phyloP scores from a whole-genome alignment of 1,140 invertebrate species.

The Eupristina koningsbergeri region DNA sequence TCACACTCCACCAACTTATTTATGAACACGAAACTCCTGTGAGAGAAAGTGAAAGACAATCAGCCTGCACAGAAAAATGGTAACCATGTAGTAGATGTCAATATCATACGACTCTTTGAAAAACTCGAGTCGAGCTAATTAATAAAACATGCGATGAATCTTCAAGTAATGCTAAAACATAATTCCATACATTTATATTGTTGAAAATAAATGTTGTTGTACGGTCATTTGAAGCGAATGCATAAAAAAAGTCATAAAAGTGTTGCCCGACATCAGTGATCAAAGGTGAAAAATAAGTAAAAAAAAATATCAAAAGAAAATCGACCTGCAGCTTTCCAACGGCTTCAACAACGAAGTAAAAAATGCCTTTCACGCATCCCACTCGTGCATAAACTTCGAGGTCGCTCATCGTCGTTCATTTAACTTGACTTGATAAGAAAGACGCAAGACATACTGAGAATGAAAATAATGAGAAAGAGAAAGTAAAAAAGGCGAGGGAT shows the following conservation, averaged over 20 bases:
- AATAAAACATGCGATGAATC: not conserved
- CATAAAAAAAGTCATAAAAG: too few species aligned
- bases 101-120: not conserved
- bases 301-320: not conserved
- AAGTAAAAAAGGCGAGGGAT: not conserved
- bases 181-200: too few species aligned
- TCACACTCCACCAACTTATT: not conserved
- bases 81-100: not conserved
- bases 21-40: not conserved
- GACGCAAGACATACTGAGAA: not conserved
- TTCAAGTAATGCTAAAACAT: too few species aligned
- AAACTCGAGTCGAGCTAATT: not conserved
- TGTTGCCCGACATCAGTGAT: too few species aligned
- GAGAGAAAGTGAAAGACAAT: slow-evolving; percentile 39
- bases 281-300: not conserved
- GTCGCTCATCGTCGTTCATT: slow-evolving; percentile 31
- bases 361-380: slow-evolving; percentile 36
- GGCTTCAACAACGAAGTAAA: not conserved
- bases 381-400: slow-evolving; percentile 31
- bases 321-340: not conserved
- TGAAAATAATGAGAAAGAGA: slow-evolving; percentile 12
- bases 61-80: not conserved
- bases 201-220: too few species aligned
- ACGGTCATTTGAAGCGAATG: not conserved
- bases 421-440: slow-evolving; percentile 18